phyloP scores from a whole-genome alignment of 92 coral and sea anemone genomes.

The Phenganax subtilis region DNA sequence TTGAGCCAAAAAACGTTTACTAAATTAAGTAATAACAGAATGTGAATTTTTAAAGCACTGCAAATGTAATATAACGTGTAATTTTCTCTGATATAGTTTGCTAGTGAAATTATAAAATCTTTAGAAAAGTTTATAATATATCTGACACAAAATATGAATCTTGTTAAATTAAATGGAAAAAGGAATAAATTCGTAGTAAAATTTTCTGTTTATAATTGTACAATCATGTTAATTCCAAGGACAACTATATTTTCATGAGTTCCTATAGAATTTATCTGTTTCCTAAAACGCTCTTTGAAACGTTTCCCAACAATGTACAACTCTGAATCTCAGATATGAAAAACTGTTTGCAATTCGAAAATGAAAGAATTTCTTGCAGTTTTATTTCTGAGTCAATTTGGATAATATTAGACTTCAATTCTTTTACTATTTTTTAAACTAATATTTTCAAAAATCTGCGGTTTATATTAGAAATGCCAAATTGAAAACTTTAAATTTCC shows the following conservation, averaged over 20 bases:
- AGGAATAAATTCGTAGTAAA: conserved; percentile 19
- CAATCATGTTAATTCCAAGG: background rate
- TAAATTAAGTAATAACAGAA: conserved; percentile 28
- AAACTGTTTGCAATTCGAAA: background rate
- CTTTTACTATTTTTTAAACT: background rate
- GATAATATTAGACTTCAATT: background rate
- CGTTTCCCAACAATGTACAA: background rate
- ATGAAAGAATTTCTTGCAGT: background rate
- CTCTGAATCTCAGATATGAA: background rate
- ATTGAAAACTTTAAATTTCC: conserved; percentile 17
- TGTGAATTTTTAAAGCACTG: conserved; percentile 37
- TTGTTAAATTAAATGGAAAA: conserved; percentile 17
- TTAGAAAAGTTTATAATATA: conserved; percentile 32
- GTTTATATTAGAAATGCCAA: background rate
- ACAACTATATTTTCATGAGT: background rate
- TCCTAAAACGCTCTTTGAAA: background rate
- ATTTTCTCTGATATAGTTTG: background rate
- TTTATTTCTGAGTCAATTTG: background rate
- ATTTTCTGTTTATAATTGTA: background rate
- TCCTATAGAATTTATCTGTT: no score
- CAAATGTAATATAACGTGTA: background rate
- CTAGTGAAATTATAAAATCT: conserved; percentile 27
- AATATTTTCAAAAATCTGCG: conserved; percentile 14
- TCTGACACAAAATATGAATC: conserved; percentile 16
- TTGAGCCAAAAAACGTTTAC: conserved; percentile 30